phyloP scores from a whole-genome alignment of 2,888 invertebrate genomes.

The Aelia acuminata region DNA sequence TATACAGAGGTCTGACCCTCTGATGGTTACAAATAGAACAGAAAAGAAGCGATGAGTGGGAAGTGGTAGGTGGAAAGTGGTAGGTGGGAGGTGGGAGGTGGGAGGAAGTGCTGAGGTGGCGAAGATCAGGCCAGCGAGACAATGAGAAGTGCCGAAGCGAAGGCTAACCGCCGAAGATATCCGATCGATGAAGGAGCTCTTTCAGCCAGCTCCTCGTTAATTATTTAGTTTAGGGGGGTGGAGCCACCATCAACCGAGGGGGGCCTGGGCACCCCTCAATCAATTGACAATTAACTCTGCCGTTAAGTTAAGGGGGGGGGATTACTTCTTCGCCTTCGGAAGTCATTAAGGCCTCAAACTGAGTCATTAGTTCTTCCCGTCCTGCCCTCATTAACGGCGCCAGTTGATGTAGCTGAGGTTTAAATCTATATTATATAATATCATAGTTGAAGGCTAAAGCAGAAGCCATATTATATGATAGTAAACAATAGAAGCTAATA shows the following conservation, averaged over 20 bases:
- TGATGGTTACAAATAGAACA: too few relatives aligned
- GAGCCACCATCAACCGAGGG: neutral
- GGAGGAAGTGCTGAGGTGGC: neutral
- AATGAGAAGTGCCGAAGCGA: neutral
- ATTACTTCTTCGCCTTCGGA: constrained; percentile 9
- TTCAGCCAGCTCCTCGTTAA: constrained; percentile 22
- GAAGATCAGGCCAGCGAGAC: neutral
- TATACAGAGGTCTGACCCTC: too few relatives aligned
- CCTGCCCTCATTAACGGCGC: neutral
- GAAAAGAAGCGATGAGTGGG: too few relatives aligned
- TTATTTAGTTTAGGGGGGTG: neutral
- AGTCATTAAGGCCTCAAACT: neutral
- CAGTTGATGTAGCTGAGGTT: too few relatives aligned
- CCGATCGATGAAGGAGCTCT: neutral
- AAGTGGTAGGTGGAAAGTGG: neutral
- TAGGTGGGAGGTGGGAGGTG: neutral
- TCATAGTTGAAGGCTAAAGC: too few relatives aligned
- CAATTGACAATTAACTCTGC: neutral
- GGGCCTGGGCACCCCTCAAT: neutral
- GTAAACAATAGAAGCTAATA: too few relatives aligned
- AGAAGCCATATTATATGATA: too few relatives aligned
- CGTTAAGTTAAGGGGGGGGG: neutral
- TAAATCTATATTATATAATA: too few relatives aligned
- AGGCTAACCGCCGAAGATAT: neutral
- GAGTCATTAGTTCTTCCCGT: neutral